Conservation (phyloP, 2,797 vertebrate species). For the Limnodromus scolopaceus region DNA sequence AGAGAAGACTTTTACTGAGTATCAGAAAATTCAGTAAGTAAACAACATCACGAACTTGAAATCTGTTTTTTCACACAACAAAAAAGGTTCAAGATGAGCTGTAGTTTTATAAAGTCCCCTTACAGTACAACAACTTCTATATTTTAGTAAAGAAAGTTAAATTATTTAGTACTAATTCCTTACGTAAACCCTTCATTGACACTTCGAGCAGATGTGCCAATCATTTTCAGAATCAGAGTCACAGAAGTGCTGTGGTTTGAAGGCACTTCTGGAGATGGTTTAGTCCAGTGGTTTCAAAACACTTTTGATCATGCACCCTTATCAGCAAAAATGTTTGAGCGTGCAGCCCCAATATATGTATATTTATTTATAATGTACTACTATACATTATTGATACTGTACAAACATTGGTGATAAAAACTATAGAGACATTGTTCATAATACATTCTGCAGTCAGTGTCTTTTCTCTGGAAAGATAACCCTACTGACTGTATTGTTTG, state of each 20-base stretch:
- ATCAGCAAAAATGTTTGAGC: background rate
- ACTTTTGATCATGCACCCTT: background rate
- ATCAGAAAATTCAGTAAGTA: background rate
- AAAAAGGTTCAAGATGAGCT: background rate
- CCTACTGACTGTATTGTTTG: background rate
- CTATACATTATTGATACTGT: background rate
- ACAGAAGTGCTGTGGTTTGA: background rate
- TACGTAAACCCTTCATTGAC: background rate
- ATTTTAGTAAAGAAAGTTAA: background rate
- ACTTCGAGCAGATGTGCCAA: background rate
- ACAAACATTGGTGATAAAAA: background rate
- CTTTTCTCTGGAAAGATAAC: background rate
- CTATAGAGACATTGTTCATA: background rate
- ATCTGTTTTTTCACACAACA: background rate
- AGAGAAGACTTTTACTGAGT: background rate
- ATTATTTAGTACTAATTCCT: background rate
- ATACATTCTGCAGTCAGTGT: background rate
- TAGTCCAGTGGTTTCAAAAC: background rate
- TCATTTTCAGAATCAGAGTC: background rate
- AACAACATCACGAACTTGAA: background rate
- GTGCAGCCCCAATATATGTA: background rate
- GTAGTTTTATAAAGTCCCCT: background rate
- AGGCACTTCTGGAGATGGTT: background rate
- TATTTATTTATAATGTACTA: background rate
- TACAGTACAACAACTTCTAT: fast-evolving